Evolutionary conservation across 2,797 vertebrate genomes (phyloP), one percentile per base, ranked within the genome.

Genomic region (Aplochiton taeniatus): DNA sequence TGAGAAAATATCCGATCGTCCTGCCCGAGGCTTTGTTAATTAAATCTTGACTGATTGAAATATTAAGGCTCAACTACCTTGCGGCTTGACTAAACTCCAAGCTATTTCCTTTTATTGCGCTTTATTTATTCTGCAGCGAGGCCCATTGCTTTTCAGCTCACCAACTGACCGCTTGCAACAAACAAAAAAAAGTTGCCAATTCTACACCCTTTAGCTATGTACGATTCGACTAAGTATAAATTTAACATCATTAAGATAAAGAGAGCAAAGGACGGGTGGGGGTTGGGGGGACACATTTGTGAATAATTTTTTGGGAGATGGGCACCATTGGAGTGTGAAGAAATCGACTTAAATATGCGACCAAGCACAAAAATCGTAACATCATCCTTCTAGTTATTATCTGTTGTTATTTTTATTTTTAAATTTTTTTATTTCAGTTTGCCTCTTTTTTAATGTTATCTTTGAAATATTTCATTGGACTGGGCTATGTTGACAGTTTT

Each of bases 41-140:
- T 96, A 95, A 95, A 95, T 94, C 93, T 95, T 91, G 90, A 90
- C 90, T 95, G 95, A 95, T 95, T 95, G 93, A 92, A 95, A 90
- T 94, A 93, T 90, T 94, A 94, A 94, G 93, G 91, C 88, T 88
- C 82, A 75, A 85, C 83, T 87, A 90, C 85, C 93, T 91, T 77
- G 82, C 87, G 91, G 93, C 92, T 93, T 90, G 88, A 93, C 92
- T 95, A 89, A 94, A 90, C 91, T 93, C 88, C 71, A 63, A 73
- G 78, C 76, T 91, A 84, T 93, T 94, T 93, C 87, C 90, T 91
- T 92, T 84, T 90, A 88, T 92, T 90, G 84, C 89, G 81, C 84
- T 84, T 83, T 87, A 86, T 88, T 89, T 91, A 86, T 87, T 87
- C 85, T 85, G 74, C 73, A 70, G 31, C 31, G 62, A 73, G 76